phyloP scores from a whole-genome alignment of 2,797 vertebrate genomes.

The Clarias fuscus region DNA sequence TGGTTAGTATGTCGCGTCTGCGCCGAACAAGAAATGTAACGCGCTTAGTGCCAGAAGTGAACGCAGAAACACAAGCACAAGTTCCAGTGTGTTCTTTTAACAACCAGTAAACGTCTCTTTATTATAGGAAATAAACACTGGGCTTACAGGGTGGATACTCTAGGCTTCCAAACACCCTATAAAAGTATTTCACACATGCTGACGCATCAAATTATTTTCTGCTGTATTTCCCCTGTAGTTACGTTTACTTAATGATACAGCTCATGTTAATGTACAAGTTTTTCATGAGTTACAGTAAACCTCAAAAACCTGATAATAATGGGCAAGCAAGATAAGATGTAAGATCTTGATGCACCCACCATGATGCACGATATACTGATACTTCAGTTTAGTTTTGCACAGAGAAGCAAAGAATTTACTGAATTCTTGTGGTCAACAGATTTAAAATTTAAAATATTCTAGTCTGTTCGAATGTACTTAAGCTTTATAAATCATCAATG shows the following conservation, averaged over 20 bases:
- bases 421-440: background rate
- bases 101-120: conserved; percentile 25
- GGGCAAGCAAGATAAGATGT: no score
- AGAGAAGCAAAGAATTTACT: background rate
- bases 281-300: background rate
- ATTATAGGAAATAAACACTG: conserved; percentile 19
- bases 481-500: background rate
- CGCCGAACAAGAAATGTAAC: conserved; percentile 3
- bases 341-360: background rate
- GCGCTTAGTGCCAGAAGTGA: background rate
- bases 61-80: conserved; percentile 8
- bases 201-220: conserved; percentile 5
- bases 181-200: conserved; percentile 16
- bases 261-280: background rate
- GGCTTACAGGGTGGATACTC: conserved; percentile 4
- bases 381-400: background rate
- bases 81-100: conserved; percentile 22
- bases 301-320: background rate
- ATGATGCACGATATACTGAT: background rate
- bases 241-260: background rate
- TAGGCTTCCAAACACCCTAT: background rate
- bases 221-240: background rate
- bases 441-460: background rate
- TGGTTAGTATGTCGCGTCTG: background rate
- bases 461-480: background rate